These are phyloP conservation scores for Prosopocoilus inquinatus DNA, from an alignment of 2,888 invertebrate genomes.

Conservation along the genomic window DNA sequence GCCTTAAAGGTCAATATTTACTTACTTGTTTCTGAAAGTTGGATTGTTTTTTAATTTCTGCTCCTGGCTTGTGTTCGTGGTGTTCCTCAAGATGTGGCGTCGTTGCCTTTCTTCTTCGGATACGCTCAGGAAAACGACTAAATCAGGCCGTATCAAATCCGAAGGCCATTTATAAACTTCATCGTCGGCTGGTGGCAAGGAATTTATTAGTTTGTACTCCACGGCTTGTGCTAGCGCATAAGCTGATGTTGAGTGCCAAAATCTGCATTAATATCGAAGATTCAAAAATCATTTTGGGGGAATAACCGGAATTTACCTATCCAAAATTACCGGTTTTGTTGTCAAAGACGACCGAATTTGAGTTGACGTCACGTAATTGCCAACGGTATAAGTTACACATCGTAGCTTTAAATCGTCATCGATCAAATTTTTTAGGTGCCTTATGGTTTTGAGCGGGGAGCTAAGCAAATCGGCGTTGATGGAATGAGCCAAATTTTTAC, in stretches of 20 bases:
- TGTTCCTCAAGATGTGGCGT: slow-evolving; percentile 39
- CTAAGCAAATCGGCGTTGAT: slow-evolving; percentile 38
- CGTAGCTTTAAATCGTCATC: slow-evolving; percentile 39
- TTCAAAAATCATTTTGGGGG: not conserved
- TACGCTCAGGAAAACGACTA: slow-evolving; percentile 48
- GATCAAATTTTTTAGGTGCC: slow-evolving; percentile 42
- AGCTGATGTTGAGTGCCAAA: slow-evolving; percentile 53
- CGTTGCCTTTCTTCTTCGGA: slow-evolving; percentile 45
- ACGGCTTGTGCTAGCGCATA: slow-evolving; percentile 47
- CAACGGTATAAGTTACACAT: slow-evolving; percentile 49
- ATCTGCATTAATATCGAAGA: slow-evolving; percentile 35
- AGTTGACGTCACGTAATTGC: slow-evolving; percentile 52
- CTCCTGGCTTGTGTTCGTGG: slow-evolving; percentile 40
- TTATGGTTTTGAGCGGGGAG: slow-evolving; percentile 49
- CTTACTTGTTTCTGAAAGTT: slow-evolving; percentile 44
- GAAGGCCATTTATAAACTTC: slow-evolving; percentile 48
- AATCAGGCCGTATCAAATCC: slow-evolving; percentile 50
- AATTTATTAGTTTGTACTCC: slow-evolving; percentile 31
- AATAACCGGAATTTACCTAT: slow-evolving; percentile 42
- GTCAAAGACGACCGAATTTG: slow-evolving; percentile 41
- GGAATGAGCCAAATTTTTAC: slow-evolving; percentile 40
- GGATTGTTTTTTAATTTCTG: slow-evolving; percentile 34
- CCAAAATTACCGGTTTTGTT: slow-evolving; percentile 48
- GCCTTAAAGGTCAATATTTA: slow-evolving; percentile 2
- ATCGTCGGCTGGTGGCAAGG: slow-evolving; percentile 39